Conservation (phyloP, 2,113 vertebrate genomes). For the Montifringilla adamsi region DNA sequence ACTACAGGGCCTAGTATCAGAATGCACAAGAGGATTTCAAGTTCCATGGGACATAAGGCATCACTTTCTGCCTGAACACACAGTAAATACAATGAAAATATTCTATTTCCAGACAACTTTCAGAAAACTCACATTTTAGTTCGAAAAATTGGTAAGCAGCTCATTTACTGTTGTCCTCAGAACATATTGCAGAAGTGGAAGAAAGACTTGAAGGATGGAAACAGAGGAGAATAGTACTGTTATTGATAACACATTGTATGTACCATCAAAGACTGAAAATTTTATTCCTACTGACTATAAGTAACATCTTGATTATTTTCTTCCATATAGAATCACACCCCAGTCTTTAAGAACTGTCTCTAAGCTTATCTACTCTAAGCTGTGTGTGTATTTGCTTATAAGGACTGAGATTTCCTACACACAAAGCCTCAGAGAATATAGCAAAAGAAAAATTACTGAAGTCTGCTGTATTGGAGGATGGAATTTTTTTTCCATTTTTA, state of each 20-base stretch:
- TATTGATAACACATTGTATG: neutral
- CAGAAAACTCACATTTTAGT: neutral
- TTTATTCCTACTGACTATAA: neutral
- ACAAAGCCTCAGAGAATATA: conserved; percentile 23
- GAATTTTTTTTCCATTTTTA: conserved; percentile 73
- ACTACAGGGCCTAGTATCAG: neutral
- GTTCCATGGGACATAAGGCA: neutral
- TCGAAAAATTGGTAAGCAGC: neutral
- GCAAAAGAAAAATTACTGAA: conserved; percentile 40
- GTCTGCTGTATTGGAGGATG: conserved; percentile 55
- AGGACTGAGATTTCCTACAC: neutral
- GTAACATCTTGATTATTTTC: neutral
- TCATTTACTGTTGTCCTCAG: neutral
- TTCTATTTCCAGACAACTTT: neutral
- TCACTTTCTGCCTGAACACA: neutral
- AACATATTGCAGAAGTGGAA: neutral
- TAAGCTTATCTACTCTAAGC: conserved; percentile 23
- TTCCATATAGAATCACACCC: neutral
- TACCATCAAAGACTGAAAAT: neutral
- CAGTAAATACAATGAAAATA: neutral
- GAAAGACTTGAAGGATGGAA: neutral
- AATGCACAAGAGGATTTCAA: neutral
- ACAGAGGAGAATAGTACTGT: neutral
- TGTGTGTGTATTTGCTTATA: neutral
- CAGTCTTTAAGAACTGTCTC: conserved; percentile 24